Base-by-base conservation (phyloP, 1,140 invertebrate species). In the Doryteuthis pealeii region DNA sequence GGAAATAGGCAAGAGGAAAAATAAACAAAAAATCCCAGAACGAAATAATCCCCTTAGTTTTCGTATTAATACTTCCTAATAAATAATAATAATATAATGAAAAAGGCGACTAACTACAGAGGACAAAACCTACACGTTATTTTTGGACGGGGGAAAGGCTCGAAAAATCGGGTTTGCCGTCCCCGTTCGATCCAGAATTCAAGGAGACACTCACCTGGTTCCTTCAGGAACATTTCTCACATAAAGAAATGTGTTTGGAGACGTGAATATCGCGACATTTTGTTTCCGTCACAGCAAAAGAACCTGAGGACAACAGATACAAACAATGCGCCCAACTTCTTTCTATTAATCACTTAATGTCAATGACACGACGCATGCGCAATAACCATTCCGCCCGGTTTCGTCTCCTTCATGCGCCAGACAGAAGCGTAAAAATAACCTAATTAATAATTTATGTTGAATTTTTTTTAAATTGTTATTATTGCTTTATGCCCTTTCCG, bases 171-270 rank as follows among this genome's bases (percentile, higher is more conserved):
- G 10, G 35, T 40, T 40, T 40, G 3, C 4, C 4, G 28, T 26
- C 3, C 3, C 15, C 2, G 4, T 62, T 62, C 22, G 15, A 26
- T 30, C 22, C 3, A 4, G 15, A 30, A 26, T 5, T 26, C 58
- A 62, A 22, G 6, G 4, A 69, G 22, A 28, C 2, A 71, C 72
- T 76, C 43, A 80, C 82, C 80, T 76, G 8, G 74, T 77, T 58
- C 80, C 81, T 65, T 84, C 83, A 5, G 84, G 82, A 67, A 85
- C 82, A 77, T 86, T 86, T 73, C 84, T 77, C 8, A 86, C 77
- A 70, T 82, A 86, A 0, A 86, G 74, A 14, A 83, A 86, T 26
- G 83, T 78, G 77, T 84, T 84, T 58, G 82, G 82, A 10, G 83
- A 31, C 83, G 72, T n/a, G 82, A 84, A 68, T 80, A 80, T 12